Evolutionary conservation across 2,888 invertebrate genomes (phyloP).

Genomic region (Sialis fuliginosa): DNA sequence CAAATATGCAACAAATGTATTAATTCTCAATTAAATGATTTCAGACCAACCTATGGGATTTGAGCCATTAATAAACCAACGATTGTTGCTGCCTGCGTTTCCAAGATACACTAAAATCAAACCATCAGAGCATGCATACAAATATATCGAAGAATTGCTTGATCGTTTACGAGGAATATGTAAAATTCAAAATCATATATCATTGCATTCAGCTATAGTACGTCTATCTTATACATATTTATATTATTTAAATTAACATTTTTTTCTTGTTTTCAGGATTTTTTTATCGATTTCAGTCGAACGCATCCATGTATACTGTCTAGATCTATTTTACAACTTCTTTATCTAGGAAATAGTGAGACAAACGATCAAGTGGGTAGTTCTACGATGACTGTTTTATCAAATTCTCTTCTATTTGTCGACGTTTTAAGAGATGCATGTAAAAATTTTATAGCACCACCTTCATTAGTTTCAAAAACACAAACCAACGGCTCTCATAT

Average conservation of each 20-base stretch:
- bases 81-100: conserved; percentile 92
- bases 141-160: conserved; percentile 69
- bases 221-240: conserved; percentile 10
- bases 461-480: conserved; percentile 51
- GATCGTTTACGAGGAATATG: conserved; percentile 62
- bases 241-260: neutral
- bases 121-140: conserved; percentile 56
- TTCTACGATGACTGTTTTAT: conserved; percentile 33
- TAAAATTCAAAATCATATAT: conserved; percentile 58
- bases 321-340: conserved; percentile 70
- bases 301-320: conserved; percentile 80
- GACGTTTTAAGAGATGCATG: conserved; percentile 78
- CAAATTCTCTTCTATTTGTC: conserved; percentile 37
- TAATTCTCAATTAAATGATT: conserved; percentile 31
- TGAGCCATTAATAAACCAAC: conserved; percentile 89
- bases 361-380: conserved; percentile 23
- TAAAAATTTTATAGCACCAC: conserved; percentile 75
- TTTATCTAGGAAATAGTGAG: conserved; percentile 40
- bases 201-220: conserved; percentile 71
- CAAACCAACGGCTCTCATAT: neutral
- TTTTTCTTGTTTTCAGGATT: conserved; percentile 42
- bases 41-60: conserved; percentile 76
- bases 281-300: conserved; percentile 84
- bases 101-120: conserved; percentile 90
- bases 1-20: neutral